A percentile compares a stretch with the other conserved stretches of the same genome.
Conservation (phyloP, 2,797 vertebrate genomes). For the Trichosurus vulpecula region DNA sequence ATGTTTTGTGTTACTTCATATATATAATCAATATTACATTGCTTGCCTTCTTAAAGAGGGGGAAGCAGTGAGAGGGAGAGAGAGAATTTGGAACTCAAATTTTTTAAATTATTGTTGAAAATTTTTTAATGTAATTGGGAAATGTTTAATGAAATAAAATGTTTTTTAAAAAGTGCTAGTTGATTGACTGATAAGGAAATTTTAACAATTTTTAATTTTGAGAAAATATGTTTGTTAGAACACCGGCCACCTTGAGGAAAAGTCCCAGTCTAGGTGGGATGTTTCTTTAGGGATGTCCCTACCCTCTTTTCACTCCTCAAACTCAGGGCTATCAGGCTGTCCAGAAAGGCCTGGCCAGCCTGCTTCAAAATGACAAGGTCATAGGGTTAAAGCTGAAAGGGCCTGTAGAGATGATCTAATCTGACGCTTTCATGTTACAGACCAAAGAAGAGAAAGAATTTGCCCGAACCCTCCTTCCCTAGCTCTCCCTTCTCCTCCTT, state of each 20-base stretch:
- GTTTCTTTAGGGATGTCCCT: background rate
- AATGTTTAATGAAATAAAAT: no score
- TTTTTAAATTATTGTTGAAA: no score
- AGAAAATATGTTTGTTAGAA: conserved; percentile 42
- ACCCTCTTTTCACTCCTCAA: background rate
- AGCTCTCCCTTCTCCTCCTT: background rate
- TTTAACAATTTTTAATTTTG: conserved; percentile 41
- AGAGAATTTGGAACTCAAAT: no score
- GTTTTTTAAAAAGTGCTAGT: no score
- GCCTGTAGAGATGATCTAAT: background rate
- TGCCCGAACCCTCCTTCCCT: background rate
- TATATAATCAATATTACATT: no score
- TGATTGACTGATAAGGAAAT: conserved; percentile 21
- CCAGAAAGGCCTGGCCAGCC: background rate
- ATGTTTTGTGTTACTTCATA: no score
- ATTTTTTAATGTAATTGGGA: no score
- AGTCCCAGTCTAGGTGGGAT: background rate
- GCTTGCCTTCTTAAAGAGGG: no score
- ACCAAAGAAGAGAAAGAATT: background rate
- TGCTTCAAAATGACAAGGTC: background rate
- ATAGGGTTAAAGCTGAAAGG: background rate
- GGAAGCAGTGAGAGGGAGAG: no score
- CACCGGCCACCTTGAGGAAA: background rate
- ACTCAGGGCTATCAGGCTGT: background rate
- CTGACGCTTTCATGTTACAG: background rate